These are phyloP conservation scores for Eurypyga helias DNA, from an alignment of 2,113 vertebrate species.

Conservation along the genomic window DNA sequence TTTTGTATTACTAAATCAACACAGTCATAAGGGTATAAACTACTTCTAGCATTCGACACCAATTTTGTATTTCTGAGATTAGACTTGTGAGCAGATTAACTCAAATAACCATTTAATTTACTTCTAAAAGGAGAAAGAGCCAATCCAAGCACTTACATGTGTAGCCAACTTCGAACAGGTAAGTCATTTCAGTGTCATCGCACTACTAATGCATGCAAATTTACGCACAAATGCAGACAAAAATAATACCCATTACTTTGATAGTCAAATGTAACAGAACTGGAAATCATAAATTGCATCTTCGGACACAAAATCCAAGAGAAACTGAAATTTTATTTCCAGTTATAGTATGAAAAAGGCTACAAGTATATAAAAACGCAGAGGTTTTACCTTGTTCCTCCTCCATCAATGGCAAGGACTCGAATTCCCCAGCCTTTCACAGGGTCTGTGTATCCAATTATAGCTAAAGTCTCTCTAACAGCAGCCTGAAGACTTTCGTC, in stretches of 20 bases:
- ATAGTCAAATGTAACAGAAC: background rate
- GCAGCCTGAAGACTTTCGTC: conserved; percentile 89
- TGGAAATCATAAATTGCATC: background rate
- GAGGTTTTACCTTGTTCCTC: conserved; percentile 89
- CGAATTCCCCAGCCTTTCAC: conserved; percentile 90
- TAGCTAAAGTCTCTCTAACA: conserved; percentile 88
- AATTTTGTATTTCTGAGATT: background rate
- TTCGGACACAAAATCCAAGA: background rate
- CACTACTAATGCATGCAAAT: background rate
- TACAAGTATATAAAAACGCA: background rate
- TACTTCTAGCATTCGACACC: background rate
- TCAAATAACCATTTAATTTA: background rate
- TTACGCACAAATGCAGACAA: background rate
- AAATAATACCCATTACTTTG: background rate
- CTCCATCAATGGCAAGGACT: conserved; percentile 92
- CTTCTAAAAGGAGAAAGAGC: background rate
- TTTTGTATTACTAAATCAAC: background rate
- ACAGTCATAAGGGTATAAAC: background rate
- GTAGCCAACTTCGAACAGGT: background rate
- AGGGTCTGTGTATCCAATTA: conserved; percentile 89
- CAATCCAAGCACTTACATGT: background rate
- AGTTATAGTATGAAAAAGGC: background rate
- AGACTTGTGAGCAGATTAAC: background rate
- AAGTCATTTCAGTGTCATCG: background rate
- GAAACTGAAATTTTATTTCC: background rate